phyloP scores from a whole-genome alignment of 2,888 invertebrate species.

The Orthosia incerta region DNA sequence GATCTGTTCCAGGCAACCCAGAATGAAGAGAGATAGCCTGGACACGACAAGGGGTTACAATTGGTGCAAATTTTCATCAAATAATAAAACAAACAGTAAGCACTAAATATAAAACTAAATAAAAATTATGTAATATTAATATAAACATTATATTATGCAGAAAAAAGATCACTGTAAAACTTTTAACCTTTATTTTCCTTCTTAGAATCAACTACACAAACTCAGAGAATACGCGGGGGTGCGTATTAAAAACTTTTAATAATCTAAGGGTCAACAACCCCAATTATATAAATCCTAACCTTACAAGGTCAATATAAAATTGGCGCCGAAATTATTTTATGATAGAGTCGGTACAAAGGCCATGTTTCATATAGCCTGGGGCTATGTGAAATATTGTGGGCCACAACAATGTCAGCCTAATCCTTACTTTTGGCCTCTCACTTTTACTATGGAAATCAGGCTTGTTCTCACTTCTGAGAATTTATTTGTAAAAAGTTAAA shows the following conservation, averaged over 20 bases:
- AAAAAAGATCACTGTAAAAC: too few relatives aligned
- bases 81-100: too few relatives aligned
- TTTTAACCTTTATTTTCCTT: too few relatives aligned
- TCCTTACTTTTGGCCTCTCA: conserved; percentile 32
- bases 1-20: too few relatives aligned
- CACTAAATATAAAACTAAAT: too few relatives aligned
- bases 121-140: too few relatives aligned
- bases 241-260: not conserved
- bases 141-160: too few relatives aligned
- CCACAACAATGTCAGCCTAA: conserved; percentile 38
- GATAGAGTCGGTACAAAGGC: conserved; percentile 45
- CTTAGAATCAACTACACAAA: too few relatives aligned
- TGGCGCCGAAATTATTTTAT: conserved; percentile 50
- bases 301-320: conserved; percentile 16
- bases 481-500: not conserved
- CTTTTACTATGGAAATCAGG: conserved; percentile 24
- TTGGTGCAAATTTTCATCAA: too few relatives aligned
- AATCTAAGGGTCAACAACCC: not conserved
- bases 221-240: too few relatives aligned
- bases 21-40: too few relatives aligned
- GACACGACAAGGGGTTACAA: too few relatives aligned
- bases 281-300: conserved; percentile 13
- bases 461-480: conserved; percentile 25
- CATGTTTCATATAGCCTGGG: conserved; percentile 31
- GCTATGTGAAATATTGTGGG: conserved; percentile 52